Percentiles rank a stretch among this genome's conserved stretches.
Conservation (phyloP, 2,888 invertebrate genomes). For the Trileptium ribeirensis region DNA sequence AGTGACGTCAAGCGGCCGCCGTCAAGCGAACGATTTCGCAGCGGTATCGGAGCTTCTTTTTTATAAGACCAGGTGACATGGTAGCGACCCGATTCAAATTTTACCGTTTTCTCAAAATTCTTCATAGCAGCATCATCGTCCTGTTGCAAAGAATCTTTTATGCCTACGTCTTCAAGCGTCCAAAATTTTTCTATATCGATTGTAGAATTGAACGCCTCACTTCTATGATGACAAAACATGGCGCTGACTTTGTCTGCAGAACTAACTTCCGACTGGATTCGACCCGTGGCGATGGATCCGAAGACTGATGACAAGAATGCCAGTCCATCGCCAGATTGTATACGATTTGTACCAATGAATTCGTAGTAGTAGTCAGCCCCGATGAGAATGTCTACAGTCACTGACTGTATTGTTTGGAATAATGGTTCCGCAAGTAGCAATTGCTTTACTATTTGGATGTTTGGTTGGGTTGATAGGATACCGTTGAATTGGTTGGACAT, state of each 20-base stretch:
- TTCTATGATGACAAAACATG: not conserved
- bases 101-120: not conserved
- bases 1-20: not conserved
- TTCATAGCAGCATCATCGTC: not conserved
- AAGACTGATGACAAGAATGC: not conserved
- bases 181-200: not conserved
- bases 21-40: not conserved
- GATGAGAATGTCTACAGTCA: not conserved
- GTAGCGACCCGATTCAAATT: not conserved
- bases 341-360: not conserved
- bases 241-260: not conserved
- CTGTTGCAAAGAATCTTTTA: not conserved
- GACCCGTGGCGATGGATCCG: not conserved
- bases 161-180: not conserved
- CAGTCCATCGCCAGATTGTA: not conserved
- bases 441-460: not conserved
- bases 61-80: not conserved
- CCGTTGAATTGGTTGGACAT: not conserved
- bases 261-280: not conserved
- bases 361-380: constrained; percentile 11
- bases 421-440: constrained; percentile 4
- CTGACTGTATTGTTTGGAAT: not conserved
- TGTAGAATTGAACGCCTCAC: not conserved
- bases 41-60: not conserved
- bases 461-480: not conserved